These are phyloP conservation scores for Lophius piscatorius DNA, from an alignment of 2,113 vertebrate genomes.

Conservation along the genomic window DNA sequence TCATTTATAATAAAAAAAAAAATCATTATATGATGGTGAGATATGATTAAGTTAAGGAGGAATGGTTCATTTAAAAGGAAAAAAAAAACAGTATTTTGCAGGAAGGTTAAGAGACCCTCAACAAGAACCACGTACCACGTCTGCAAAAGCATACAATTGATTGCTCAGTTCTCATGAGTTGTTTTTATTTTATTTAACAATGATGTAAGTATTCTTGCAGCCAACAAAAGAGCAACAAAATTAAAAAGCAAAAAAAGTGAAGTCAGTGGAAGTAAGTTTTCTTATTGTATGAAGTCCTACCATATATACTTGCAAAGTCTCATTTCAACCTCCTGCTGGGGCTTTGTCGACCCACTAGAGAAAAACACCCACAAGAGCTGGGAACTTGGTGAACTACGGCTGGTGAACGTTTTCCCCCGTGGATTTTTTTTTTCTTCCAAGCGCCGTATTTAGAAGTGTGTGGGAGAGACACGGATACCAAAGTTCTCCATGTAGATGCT, in stretches of 20 bases:
- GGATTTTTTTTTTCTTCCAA: constrained; percentile 19
- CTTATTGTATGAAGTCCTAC: constrained; percentile 10
- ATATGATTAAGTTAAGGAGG: not conserved
- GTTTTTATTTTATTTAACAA: too few species aligned
- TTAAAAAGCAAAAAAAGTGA: too few species aligned
- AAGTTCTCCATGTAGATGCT: constrained; percentile 47
- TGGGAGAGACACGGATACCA: constrained; percentile 53
- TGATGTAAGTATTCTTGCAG: too few species aligned
- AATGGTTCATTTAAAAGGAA: not conserved
- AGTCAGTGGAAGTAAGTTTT: constrained; percentile 12
- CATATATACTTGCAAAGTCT: constrained; percentile 22
- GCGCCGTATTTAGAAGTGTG: constrained; percentile 55
- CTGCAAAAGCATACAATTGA: too few species aligned
- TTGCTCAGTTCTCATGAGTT: too few species aligned
- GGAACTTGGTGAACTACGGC: constrained; percentile 55
- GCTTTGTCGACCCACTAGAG: constrained; percentile 46
- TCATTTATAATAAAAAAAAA: too few species aligned
- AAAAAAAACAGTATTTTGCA: not conserved
- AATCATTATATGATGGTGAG: too few species aligned
- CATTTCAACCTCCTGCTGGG: constrained; percentile 52
- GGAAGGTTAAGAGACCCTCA: not conserved
- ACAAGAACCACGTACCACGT: not conserved
- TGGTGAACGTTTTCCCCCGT: constrained; percentile 49
- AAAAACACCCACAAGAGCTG: constrained; percentile 57
- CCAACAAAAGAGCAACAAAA: too few species aligned